Evolutionary conservation across 2,113 vertebrate genomes (phyloP).

Genomic region (Lethenteron camtschaticum): DNA sequence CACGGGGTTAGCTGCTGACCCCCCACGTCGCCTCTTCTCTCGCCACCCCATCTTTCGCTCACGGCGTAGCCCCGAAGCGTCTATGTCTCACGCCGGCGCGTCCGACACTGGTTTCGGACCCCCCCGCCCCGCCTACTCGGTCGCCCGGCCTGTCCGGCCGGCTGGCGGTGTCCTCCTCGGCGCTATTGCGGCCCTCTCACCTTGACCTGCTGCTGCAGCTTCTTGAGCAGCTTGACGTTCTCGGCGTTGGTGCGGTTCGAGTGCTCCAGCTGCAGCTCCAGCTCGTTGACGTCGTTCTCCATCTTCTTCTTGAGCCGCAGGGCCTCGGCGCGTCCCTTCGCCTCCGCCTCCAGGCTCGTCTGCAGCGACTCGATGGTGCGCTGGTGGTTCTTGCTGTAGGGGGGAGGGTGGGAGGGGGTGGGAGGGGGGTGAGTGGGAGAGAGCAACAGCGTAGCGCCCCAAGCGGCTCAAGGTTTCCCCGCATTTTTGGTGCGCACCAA

Average conservation of each 20-base stretch:
- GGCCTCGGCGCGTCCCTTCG: conserved; percentile 26
- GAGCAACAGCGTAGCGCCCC: neutral
- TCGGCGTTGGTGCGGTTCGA: conserved; percentile 26
- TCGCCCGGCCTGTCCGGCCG: conserved; percentile 21
- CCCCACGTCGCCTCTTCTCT: too few relatives aligned
- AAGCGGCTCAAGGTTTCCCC: neutral
- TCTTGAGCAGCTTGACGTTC: conserved; percentile 26
- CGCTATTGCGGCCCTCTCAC: conserved; percentile 22
- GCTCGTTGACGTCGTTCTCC: conserved; percentile 31
- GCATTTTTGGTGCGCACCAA: neutral
- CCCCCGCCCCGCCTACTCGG: conserved; percentile 27
- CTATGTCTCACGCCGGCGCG: too few relatives aligned
- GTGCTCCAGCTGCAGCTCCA: conserved; percentile 31
- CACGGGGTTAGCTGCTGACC: too few relatives aligned
- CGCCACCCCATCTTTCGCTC: too few relatives aligned
- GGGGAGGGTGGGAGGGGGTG: neutral
- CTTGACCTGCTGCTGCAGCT: conserved; percentile 30
- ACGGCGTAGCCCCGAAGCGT: too few relatives aligned
- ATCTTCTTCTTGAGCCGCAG: conserved; percentile 30
- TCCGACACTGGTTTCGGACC: conserved; percentile 11
- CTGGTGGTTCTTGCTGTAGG: conserved; percentile 32
- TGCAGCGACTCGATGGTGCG: conserved; percentile 28
- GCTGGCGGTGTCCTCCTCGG: conserved; percentile 27
- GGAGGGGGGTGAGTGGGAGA: neutral
- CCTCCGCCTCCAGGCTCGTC: conserved; percentile 32